These are phyloP conservation scores for Muschampia plurimacula DNA, from an alignment of 2,888 invertebrate genomes.

Conservation along the genomic window DNA sequence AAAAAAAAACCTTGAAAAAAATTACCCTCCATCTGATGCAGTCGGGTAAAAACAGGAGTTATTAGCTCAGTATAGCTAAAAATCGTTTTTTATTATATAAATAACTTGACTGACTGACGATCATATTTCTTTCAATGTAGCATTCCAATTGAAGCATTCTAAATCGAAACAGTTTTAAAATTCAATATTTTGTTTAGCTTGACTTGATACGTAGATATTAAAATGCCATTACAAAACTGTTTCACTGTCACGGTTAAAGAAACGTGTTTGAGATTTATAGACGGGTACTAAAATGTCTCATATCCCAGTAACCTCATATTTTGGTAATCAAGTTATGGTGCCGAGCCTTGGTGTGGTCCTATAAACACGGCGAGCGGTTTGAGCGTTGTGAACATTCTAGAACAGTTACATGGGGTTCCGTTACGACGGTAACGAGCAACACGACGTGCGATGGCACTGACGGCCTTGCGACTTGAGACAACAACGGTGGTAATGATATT, in stretches of 20 bases:
- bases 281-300: slow-evolving; percentile 14
- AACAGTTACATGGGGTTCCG: slow-evolving; percentile 62
- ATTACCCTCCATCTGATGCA: too few species aligned
- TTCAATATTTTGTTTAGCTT: too few species aligned
- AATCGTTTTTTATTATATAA: too few species aligned
- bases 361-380: slow-evolving; percentile 45
- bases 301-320: slow-evolving; percentile 48
- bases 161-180: neutral
- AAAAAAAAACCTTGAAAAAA: too few species aligned
- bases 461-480: slow-evolving; percentile 32
- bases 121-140: neutral
- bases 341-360: slow-evolving; percentile 25
- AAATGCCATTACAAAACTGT: neutral
- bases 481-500: neutral
- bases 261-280: slow-evolving; percentile 3
- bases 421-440: slow-evolving; percentile 53
- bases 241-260: neutral
- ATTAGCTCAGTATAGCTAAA: too few species aligned
- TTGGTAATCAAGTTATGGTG: slow-evolving; percentile 41
- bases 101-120: too few species aligned
- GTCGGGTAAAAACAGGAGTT: too few species aligned
- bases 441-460: slow-evolving; percentile 14
- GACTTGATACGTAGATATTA: too few species aligned
- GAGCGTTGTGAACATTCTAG: slow-evolving; percentile 40
- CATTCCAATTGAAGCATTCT: neutral